These are phyloP conservation scores for Serranus cabrilla DNA, from an alignment of 2,797 vertebrate species.

Conservation along the genomic window DNA sequence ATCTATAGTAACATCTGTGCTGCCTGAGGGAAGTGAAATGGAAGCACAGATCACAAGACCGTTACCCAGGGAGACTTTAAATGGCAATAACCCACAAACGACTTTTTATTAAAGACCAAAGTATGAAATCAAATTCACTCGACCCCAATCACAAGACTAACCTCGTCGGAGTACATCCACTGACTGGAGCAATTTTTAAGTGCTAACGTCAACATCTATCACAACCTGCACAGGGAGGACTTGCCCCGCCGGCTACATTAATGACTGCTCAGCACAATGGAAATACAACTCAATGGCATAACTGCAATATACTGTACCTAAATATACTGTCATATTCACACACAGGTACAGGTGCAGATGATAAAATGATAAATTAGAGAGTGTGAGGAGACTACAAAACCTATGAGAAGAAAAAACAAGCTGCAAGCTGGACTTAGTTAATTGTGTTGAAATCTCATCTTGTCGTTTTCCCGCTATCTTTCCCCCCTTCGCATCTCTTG, in stretches of 20 bases:
- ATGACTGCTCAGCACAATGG: slow-evolving; percentile 9
- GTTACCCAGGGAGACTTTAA: slow-evolving; percentile 16
- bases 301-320: background rate
- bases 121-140: slow-evolving; percentile 57
- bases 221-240: background rate
- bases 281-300: background rate
- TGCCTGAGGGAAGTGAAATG: slow-evolving; percentile 10
- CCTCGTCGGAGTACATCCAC: background rate
- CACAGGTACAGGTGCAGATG: background rate
- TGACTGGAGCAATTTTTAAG: background rate
- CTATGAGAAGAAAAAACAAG: background rate
- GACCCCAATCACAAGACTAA: slow-evolving; percentile 61
- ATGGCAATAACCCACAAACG: slow-evolving; percentile 40
- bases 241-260: slow-evolving; percentile 8
- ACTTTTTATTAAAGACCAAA: slow-evolving; percentile 26
- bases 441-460: background rate
- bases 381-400: background rate
- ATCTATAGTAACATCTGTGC: background rate
- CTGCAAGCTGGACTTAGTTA: background rate
- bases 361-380: background rate
- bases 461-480: background rate
- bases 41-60: slow-evolving; percentile 56
- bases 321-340: background rate
- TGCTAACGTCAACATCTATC: slow-evolving; percentile 8
- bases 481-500: background rate